Evolutionary conservation across 2,113 vertebrate genomes (phyloP), one percentile per base, ranked within the genome.

Genomic region (Pelmatolapia mariae): DNA sequence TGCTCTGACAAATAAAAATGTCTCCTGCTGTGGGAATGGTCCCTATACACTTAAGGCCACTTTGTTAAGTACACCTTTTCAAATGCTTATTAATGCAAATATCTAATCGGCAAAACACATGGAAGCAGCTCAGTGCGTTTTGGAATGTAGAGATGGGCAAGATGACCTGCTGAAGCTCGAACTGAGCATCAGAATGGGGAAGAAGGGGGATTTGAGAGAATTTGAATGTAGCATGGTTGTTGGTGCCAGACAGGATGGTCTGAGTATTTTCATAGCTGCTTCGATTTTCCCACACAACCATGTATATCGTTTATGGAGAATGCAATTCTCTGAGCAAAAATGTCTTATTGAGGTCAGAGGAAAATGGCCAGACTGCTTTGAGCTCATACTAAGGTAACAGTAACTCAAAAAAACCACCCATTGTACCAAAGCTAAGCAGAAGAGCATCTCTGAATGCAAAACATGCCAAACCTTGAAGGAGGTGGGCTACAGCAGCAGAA

Each of bases 381-480:
- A 66, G 61, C 10, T 38, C 10, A n/a, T 38, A 12, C 18, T 66
- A 38, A 38, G 33, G 61, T 66, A 66, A 38, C 61, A n/a, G 33
- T n/a, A 5, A 66, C 33, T 66, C 61, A 1, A 38, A 66, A 66
- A n/a, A 66, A 38, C 33, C 61, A 38, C 6, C 61, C 33, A 36
- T 38, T 66, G 18, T 38, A 66, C 33, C 2, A 6, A 66, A 66
- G 61, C 0, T 0, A 66, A 36, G 18, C 61, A 38, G 10, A n/a
- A 13, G 33, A 66, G 33, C 18, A 38, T 38, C 61, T 38, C 36
- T 66, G 61, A 38, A 66, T 66, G 61, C 18, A 38, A 38, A 38
- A n/a, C 0, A 38, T 5, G 61, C 18, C 18, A 12, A 2, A 38
- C 0, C 61, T 66, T 0, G 61, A 66, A 66, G 31, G 4, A 66